A percentile compares a stretch with the other conserved stretches of the same genome.
These are phyloP conservation scores for Mobula hypostoma DNA, from an alignment of 2,113 vertebrate species.

Conservation along the genomic window DNA sequence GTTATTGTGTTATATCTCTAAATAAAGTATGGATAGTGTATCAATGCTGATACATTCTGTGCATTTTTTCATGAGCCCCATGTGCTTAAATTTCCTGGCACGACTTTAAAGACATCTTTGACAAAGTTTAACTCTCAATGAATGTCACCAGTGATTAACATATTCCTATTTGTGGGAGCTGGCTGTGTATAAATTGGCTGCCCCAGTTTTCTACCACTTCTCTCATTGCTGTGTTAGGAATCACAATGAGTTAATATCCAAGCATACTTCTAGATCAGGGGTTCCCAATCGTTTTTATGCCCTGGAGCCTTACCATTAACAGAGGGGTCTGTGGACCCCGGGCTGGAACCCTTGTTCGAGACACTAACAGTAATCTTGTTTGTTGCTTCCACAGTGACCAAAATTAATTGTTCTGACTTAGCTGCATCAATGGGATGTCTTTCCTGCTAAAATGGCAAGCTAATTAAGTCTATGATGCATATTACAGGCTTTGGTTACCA, in stretches of 20 bases:
- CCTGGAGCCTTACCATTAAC: too few species aligned
- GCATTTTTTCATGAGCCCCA: background rate
- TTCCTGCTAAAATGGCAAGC: background rate
- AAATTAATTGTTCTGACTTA: background rate
- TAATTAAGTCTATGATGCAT: background rate
- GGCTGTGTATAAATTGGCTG: too few species aligned
- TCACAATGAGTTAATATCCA: background rate
- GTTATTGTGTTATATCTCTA: too few species aligned
- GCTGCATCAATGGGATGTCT: background rate
- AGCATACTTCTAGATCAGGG: background rate
- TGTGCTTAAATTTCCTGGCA: background rate
- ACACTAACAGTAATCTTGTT: constrained; percentile 2
- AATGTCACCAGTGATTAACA: too few species aligned
- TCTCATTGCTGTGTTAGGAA: background rate
- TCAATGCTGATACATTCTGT: background rate
- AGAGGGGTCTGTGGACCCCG: too few species aligned
- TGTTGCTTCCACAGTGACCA: background rate
- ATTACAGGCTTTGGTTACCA: background rate
- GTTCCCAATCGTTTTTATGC: too few species aligned
- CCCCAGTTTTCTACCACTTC: background rate
- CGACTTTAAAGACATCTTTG: background rate
- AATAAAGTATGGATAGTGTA: background rate
- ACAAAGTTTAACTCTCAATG: too few species aligned
- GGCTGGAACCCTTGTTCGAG: background rate
- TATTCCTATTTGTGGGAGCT: too few species aligned